Evolutionary conservation across 2,113 vertebrate species (phyloP).

Genomic region (Chrysemys picta): DNA sequence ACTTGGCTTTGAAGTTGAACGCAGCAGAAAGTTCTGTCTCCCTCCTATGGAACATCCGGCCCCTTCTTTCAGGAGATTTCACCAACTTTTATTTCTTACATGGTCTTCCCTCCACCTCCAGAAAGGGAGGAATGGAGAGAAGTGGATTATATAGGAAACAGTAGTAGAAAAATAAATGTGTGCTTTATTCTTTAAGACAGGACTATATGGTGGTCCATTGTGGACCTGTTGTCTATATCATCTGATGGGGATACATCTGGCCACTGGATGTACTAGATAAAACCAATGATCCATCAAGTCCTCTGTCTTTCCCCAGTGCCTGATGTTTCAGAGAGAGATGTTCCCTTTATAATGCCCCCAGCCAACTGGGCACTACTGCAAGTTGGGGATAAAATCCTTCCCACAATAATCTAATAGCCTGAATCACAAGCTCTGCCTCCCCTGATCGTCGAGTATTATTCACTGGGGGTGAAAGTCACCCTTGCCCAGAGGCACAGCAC

Average conservation of each 20-base stretch:
- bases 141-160: background rate
- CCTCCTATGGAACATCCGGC: background rate
- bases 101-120: background rate
- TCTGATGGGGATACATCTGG: fast-evolving
- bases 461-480: background rate
- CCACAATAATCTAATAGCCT: background rate
- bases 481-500: background rate
- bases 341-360: background rate
- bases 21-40: constrained; percentile 58
- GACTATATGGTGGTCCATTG: background rate
- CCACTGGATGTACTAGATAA: fast-evolving
- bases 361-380: background rate
- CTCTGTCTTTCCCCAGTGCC: background rate
- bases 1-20: constrained; percentile 55
- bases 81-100: background rate
- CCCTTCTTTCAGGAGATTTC: constrained; percentile 10
- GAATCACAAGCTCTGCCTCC: background rate
- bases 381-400: background rate
- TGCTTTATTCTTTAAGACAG: background rate
- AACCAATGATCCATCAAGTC: background rate
- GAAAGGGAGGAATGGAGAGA: fast-evolving
- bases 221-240: background rate
- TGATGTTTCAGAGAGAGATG: background rate
- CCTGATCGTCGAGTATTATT: background rate
- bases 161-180: background rate